phyloP scores from a whole-genome alignment of 2,888 invertebrate species.

The Chrysolina haemoptera region DNA sequence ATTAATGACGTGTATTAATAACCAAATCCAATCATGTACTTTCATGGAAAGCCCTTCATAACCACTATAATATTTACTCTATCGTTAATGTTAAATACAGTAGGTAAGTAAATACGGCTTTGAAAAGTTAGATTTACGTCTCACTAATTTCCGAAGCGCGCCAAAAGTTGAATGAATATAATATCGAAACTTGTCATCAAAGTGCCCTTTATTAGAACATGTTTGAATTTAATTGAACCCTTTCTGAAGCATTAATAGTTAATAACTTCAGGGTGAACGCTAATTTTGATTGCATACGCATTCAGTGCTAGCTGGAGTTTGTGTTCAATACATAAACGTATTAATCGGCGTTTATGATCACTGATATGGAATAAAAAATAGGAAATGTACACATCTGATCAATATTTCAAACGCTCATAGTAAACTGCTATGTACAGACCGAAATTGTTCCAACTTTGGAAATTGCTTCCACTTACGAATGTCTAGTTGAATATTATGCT shows the following conservation, averaged over 20 bases:
- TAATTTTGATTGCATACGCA: slow-evolving; percentile 16
- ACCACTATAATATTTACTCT: slow-evolving; percentile 15
- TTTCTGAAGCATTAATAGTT: slow-evolving; percentile 32
- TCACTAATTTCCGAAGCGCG: slow-evolving; percentile 6
- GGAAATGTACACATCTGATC: neutral
- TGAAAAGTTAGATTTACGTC: slow-evolving; percentile 4
- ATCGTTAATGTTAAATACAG: slow-evolving; percentile 8
- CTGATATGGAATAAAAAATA: neutral
- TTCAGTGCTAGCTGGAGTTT: slow-evolving; percentile 1
- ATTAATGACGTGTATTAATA: slow-evolving; percentile 9
- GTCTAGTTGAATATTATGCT: too few species aligned
- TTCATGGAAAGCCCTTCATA: neutral
- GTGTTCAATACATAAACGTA: neutral
- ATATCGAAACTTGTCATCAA: slow-evolving; percentile 28
- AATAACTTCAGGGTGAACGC: slow-evolving; percentile 25
- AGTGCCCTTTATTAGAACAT: slow-evolving; percentile 21
- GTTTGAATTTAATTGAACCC: slow-evolving; percentile 36
- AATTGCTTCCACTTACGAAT: neutral
- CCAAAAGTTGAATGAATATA: slow-evolving; percentile 26
- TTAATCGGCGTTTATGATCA: neutral
- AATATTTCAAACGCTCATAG: neutral
- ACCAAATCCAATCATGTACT: slow-evolving; percentile 15
- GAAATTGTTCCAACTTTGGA: neutral
- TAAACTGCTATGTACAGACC: neutral
- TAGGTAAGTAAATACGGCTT: slow-evolving; percentile 18